Evolutionary conservation across 1,140 invertebrate species (phyloP).

Genomic region (Paraescarpia echinospica): DNA sequence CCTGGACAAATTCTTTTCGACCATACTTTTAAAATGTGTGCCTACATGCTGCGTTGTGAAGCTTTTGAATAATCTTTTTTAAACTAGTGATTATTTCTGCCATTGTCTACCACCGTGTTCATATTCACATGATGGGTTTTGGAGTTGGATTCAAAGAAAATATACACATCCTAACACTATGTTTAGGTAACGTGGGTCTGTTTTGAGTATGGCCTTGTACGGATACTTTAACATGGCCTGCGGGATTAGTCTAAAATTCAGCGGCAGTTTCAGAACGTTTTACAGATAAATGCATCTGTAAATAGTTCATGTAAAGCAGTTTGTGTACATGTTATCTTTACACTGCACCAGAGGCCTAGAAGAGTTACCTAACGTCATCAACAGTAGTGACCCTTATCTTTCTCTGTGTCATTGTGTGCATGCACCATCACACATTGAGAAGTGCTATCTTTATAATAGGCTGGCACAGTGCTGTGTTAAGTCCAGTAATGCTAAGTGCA

Average conservation of each 20-base stretch:
- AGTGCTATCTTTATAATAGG: neutral
- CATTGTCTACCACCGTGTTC: too few species aligned
- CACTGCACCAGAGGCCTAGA: neutral
- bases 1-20: neutral
- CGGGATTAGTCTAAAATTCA: neutral
- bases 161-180: too few species aligned
- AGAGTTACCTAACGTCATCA: neutral
- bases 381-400: neutral
- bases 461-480: neutral
- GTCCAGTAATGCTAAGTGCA: too few species aligned
- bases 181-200: too few species aligned
- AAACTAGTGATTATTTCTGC: too few species aligned
- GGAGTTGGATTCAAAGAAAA: too few species aligned
- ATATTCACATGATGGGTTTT: too few species aligned
- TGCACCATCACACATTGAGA: neutral
- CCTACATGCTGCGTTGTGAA: too few species aligned
- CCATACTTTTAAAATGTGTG: too few species aligned
- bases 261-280: neutral
- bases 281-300: neutral
- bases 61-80: too few species aligned
- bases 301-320: neutral
- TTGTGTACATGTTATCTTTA: neutral
- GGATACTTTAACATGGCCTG: neutral
- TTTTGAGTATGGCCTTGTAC: too few species aligned
- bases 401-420: neutral